phyloP scores from a whole-genome alignment of 2,797 vertebrate genomes.

The Tiaroga cobitis region DNA sequence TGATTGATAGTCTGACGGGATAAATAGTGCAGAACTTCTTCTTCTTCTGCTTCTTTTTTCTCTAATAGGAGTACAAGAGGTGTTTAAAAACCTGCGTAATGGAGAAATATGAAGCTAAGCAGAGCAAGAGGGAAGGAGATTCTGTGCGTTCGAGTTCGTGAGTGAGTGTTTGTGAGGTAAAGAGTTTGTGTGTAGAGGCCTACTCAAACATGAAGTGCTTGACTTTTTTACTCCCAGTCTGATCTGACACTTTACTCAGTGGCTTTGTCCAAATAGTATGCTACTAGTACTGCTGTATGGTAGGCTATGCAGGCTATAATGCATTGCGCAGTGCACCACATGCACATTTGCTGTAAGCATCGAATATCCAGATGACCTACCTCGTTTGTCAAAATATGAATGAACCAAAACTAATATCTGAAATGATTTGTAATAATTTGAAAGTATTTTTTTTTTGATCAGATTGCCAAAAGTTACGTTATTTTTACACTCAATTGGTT shows the following conservation, averaged over 20 bases:
- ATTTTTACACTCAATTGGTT: neutral
- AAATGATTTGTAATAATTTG: neutral
- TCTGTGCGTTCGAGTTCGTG: conserved; percentile 33
- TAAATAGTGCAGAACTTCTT: conserved; percentile 84
- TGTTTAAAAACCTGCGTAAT: conserved; percentile 84
- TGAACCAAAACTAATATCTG: neutral
- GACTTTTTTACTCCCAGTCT: neutral
- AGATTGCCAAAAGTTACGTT: neutral
- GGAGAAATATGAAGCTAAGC: conserved; percentile 74
- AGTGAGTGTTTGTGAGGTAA: conserved; percentile 60
- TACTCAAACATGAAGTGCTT: neutral
- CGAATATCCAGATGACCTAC: neutral
- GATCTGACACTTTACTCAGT: neutral
- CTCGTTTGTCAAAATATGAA: neutral
- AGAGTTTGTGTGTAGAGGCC: conserved; percentile 44
- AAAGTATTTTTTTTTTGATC: neutral
- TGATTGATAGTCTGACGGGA: conserved; percentile 80
- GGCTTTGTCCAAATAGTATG: neutral
- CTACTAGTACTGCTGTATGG: neutral
- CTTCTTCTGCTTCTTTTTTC: conserved; percentile 65
- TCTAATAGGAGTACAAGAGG: conserved; percentile 83
- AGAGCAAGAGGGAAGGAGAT: conserved; percentile 36
- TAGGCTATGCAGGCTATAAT: neutral
- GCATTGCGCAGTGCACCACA: neutral
- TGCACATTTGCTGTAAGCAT: neutral